Evolutionary conservation across 2,888 invertebrate species (phyloP).

Genomic region (Scelioninae gen. 2): DNA sequence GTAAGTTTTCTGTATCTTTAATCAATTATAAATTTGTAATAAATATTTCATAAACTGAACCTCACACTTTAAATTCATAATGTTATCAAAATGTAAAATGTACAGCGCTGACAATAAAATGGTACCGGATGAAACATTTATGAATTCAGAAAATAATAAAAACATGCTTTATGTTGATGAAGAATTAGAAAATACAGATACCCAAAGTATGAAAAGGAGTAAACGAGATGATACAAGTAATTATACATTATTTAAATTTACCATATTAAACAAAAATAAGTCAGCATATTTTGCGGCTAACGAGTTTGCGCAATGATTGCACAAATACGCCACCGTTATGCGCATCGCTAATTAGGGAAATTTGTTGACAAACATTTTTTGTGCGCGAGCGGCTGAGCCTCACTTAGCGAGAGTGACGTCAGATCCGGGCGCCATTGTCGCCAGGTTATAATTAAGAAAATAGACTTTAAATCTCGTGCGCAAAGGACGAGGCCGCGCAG

Average conservation of each 20-base stretch:
- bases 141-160: neutral
- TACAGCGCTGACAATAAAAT: neutral
- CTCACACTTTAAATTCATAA: too few species aligned
- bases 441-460: constrained; percentile 74
- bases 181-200: constrained; percentile 9
- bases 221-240: constrained; percentile 40
- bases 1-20: constrained; percentile 2
- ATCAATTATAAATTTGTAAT: too few species aligned
- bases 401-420: constrained; percentile 59
- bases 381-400: constrained; percentile 23
- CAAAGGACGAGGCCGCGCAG: constrained; percentile 53
- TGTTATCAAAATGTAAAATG: too few species aligned
- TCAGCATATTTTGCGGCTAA: constrained; percentile 24
- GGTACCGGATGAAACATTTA: neutral
- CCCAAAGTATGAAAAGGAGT: constrained; percentile 22
- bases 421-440: constrained; percentile 65
- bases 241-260: too few species aligned
- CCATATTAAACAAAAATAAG: too few species aligned
- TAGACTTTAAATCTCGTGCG: constrained; percentile 71
- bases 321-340: constrained; percentile 24
- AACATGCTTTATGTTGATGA: constrained; percentile 12
- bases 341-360: constrained; percentile 61
- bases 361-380: constrained; percentile 50
- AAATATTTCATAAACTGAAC: too few species aligned
- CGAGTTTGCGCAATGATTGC: constrained; percentile 24